A percentile compares a stretch with the other conserved stretches of the same genome.
These are phyloP conservation scores for Cepphus grylle DNA, from an alignment of 2,113 vertebrate species.

Conservation along the genomic window DNA sequence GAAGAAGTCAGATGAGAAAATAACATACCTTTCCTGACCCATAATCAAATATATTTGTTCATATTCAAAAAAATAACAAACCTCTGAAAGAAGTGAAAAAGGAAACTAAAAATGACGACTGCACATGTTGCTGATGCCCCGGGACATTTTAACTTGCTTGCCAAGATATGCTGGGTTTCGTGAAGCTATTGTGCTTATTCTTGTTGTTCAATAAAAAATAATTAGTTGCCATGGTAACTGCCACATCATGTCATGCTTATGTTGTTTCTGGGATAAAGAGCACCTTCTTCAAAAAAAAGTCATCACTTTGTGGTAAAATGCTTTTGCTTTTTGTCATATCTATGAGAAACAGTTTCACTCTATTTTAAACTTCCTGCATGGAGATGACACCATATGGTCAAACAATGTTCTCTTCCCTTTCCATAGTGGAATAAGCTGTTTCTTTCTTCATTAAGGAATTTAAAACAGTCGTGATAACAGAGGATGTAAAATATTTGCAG, in stretches of 20 bases:
- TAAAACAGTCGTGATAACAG: accelerated
- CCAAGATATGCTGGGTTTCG: conserved; percentile 38
- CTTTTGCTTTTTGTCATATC: conserved; percentile 17
- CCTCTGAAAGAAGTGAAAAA: background rate
- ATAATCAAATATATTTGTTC: background rate
- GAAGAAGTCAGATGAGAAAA: background rate
- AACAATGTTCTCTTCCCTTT: background rate
- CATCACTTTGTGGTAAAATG: conserved; percentile 14
- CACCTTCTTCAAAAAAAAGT: conserved; percentile 44
- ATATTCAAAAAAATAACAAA: background rate
- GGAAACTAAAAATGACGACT: background rate
- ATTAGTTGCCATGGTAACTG: conserved; percentile 60
- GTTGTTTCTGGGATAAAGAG: conserved; percentile 57
- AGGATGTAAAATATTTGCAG: background rate
- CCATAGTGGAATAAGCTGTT: background rate
- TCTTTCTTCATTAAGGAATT: background rate
- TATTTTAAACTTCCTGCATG: conserved; percentile 30
- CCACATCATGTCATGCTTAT: conserved; percentile 56
- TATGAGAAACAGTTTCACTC: background rate
- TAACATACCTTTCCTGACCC: background rate
- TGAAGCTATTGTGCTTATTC: conserved; percentile 56
- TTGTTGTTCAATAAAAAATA: conserved; percentile 66
- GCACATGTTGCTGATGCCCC: conserved; percentile 37
- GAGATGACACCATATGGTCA: conserved; percentile 10
- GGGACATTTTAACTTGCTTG: conserved; percentile 51